These are phyloP conservation scores for Caenorhabditis remanei DNA, from an alignment of 1,140 invertebrate species.

Conservation along the genomic window DNA sequence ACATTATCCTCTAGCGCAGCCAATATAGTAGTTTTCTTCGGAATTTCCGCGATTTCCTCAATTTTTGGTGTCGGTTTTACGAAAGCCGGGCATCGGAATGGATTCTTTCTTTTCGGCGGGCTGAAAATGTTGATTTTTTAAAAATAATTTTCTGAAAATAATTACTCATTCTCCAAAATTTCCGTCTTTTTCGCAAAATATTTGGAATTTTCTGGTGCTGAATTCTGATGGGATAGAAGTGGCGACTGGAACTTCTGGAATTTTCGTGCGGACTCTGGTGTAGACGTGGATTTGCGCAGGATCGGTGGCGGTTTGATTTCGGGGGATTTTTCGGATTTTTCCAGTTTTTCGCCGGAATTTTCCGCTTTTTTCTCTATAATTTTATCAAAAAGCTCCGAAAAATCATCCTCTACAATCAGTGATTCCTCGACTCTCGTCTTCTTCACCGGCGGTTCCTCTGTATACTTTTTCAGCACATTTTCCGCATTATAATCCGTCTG, in stretches of 20 bases:
- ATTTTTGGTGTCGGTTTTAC: neutral
- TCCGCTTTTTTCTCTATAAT: neutral
- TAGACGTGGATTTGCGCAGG: neutral
- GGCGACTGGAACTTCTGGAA: conserved; percentile 34
- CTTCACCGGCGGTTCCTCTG: neutral
- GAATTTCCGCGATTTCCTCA: neutral
- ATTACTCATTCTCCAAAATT: conserved; percentile 8
- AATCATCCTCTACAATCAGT: conserved; percentile 6
- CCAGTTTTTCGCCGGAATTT: neutral
- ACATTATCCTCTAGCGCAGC: neutral
- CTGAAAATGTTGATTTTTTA: neutral
- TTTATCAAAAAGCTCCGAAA: conserved; percentile 15
- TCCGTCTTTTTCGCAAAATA: neutral
- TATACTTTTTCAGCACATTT: conserved; percentile 12
- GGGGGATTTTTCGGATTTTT: neutral
- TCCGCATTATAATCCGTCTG: neutral
- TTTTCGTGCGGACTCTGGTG: neutral
- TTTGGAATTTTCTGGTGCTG: conserved; percentile 21
- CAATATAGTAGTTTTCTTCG: neutral
- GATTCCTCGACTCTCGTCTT: neutral
- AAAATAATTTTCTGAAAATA: neutral
- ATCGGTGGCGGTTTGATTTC: neutral
- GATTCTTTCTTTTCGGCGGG: conserved; percentile 3
- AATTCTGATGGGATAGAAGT: conserved; percentile 4
- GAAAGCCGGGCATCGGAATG: conserved; percentile 34